Conservation (phyloP, 2,797 vertebrate genomes). For the Neomorphus geoffroyi region DNA sequence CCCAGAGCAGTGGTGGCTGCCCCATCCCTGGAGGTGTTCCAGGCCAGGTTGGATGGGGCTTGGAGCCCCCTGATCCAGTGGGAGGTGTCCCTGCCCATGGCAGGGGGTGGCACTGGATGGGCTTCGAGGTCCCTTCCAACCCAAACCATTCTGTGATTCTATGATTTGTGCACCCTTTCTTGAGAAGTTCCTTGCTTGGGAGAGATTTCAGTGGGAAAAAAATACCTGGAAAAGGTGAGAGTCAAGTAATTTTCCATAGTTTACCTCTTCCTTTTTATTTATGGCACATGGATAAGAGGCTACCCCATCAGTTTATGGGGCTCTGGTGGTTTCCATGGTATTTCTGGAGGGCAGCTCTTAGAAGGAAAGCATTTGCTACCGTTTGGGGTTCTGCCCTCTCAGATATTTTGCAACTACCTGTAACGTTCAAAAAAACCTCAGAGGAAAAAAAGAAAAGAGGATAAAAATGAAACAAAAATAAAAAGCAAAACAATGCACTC, state of each 20-base stretch:
- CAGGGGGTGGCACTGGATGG: too few species aligned
- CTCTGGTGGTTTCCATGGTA: neutral
- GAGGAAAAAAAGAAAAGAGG: too few species aligned
- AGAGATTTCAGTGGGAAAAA: neutral
- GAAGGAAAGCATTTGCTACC: neutral
- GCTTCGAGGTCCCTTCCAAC: too few species aligned
- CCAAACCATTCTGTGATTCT: too few species aligned
- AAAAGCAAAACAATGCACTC: neutral
- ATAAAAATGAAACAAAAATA: neutral
- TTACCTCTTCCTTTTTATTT: neutral
- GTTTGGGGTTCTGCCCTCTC: neutral
- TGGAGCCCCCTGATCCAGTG: too few species aligned
- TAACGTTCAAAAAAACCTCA: neutral
- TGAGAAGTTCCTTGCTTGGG: neutral
- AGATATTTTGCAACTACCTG: neutral
- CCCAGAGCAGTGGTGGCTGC: too few species aligned
- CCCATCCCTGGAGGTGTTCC: too few species aligned
- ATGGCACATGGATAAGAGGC: rapidly evolving
- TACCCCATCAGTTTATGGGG: neutral
- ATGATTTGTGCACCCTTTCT: neutral
- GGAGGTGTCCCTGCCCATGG: too few species aligned
- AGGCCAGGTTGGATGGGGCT: too few species aligned
- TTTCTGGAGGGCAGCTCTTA: neutral
- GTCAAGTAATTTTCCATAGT: neutral
- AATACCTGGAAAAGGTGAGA: neutral